Evolutionary conservation across 2,888 invertebrate genomes (phyloP).

Genomic region (Tubiluchus corallicola): DNA sequence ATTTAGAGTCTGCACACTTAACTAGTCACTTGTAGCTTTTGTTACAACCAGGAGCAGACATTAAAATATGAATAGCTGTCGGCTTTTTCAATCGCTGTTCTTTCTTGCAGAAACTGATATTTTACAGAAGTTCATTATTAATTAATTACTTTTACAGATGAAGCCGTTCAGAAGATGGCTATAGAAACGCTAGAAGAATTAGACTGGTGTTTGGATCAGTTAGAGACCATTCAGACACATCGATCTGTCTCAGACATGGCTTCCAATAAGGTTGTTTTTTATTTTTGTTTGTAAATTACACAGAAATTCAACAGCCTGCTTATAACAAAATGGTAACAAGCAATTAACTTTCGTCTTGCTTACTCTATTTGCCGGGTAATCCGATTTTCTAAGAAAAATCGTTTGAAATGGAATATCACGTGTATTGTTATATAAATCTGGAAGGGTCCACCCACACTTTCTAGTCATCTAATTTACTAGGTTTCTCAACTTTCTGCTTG

Average conservation of each 20-base stretch:
- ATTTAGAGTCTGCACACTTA: too few species aligned
- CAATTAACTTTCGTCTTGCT: too few species aligned
- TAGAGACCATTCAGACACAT: slow-evolving; percentile 98
- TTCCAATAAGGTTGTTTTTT: slow-evolving; percentile 69
- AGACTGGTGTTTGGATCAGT: slow-evolving; percentile 98
- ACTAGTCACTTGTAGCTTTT: too few species aligned
- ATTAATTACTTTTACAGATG: slow-evolving; percentile 47
- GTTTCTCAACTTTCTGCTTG: too few species aligned
- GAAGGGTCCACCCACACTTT: too few species aligned
- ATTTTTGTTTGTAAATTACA: slow-evolving; percentile 5
- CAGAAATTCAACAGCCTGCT: neutral
- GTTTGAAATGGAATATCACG: too few species aligned
- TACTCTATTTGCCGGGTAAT: too few species aligned
- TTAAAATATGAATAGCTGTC: slow-evolving; percentile 8
- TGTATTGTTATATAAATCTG: too few species aligned
- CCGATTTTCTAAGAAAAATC: too few species aligned
- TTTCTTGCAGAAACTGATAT: neutral
- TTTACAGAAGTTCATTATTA: neutral
- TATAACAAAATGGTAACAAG: too few species aligned
- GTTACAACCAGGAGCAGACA: too few species aligned
- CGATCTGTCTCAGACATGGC: slow-evolving; percentile 99
- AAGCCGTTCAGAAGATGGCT: slow-evolving; percentile 77
- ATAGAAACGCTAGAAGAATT: slow-evolving; percentile 93
- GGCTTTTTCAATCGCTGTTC: neutral
- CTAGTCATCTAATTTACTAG: too few species aligned